phyloP scores from a whole-genome alignment of 1,140 invertebrate genomes.

The Triops cancriformis region DNA sequence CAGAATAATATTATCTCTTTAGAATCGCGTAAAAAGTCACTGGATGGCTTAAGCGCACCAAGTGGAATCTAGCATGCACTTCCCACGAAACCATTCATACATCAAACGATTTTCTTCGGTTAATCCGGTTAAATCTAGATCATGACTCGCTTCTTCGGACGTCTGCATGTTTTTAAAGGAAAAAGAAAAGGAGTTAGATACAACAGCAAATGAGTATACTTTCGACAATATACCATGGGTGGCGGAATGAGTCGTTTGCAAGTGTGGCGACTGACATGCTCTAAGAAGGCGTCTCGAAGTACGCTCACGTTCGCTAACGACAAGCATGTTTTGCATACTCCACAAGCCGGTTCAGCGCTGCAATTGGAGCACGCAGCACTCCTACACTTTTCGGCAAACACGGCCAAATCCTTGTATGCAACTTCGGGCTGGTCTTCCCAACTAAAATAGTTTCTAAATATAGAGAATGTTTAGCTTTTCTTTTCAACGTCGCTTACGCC shows the following conservation, averaged over 20 bases:
- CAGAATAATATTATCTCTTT: not conserved
- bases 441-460: constrained; percentile 43
- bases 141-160: constrained; percentile 37
- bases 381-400: constrained; percentile 61
- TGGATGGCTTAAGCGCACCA: constrained; percentile 50
- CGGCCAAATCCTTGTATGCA: constrained; percentile 67
- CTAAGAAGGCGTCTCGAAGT: constrained; percentile 58
- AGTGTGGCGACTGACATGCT: constrained; percentile 67
- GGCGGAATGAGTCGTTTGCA: constrained; percentile 73
- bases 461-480: not conserved
- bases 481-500: constrained; percentile 17
- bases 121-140: constrained; percentile 42
- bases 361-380: constrained; percentile 54
- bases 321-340: constrained; percentile 68
- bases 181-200: constrained; percentile 28
- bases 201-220: not conserved
- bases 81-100: constrained; percentile 70
- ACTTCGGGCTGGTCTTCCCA: constrained; percentile 50
- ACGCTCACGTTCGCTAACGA: constrained; percentile 48
- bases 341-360: constrained; percentile 53
- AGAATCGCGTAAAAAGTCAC: not conserved
- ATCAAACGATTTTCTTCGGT: constrained; percentile 57
- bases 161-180: constrained; percentile 39
- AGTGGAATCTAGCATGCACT: constrained; percentile 59
- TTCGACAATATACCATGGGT: constrained; percentile 50